Conservation (phyloP, 2,888 invertebrate species). For the Aradus depressus region DNA sequence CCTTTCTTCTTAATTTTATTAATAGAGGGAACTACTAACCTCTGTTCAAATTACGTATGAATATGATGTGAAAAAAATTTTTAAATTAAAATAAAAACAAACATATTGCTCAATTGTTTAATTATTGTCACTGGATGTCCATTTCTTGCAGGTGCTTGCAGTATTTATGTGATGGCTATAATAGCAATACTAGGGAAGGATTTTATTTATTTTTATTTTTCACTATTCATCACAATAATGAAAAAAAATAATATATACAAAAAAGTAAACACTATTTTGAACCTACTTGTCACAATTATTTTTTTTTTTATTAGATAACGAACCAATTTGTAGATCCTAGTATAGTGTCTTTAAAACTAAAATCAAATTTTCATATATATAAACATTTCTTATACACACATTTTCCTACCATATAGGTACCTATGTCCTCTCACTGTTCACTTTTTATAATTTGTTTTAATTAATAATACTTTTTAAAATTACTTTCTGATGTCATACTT, state of each 20-base stretch:
- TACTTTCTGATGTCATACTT: neutral
- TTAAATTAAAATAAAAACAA: conserved; percentile 20
- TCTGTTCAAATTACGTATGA: neutral
- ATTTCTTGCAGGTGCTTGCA: conserved; percentile 21
- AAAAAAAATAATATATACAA: no score
- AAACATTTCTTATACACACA: neutral
- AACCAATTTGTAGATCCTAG: conserved; percentile 19
- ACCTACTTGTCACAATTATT: conserved; percentile 9
- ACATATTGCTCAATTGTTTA: conserved; percentile 24
- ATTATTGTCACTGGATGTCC: conserved; percentile 20
- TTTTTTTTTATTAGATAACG: conserved; percentile 13
- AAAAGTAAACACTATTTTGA: conserved; percentile 16
- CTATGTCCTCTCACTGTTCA: no score
- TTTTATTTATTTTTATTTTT: no score
- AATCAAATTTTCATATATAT: no score
- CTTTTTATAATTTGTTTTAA: no score
- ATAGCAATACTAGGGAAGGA: conserved; percentile 21
- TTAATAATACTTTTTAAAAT: no score
- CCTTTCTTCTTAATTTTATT: neutral
- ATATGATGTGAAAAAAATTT: neutral
- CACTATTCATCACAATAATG: conserved; percentile 9
- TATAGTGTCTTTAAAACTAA: conserved; percentile 13
- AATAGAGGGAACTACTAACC: neutral
- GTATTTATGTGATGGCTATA: conserved; percentile 19
- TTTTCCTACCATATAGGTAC: no score